These are phyloP conservation scores for Ceratitis capitata DNA, from an alignment of 1,140 invertebrate species.

Conservation along the genomic window DNA sequence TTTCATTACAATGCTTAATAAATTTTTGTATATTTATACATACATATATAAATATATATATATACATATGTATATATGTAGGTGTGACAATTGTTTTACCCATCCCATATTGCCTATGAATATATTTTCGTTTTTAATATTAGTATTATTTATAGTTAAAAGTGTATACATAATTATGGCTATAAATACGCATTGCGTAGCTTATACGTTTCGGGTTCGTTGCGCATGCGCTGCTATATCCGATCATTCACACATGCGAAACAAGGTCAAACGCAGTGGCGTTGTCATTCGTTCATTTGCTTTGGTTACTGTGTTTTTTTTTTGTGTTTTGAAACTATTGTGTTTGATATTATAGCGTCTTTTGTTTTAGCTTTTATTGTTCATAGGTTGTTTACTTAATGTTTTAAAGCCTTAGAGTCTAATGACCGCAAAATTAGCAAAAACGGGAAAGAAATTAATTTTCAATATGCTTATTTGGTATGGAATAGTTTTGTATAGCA, in stretches of 20 bases:
- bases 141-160: neutral
- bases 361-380: neutral
- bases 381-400: neutral
- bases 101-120: neutral
- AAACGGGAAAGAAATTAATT: neutral
- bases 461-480: neutral
- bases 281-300: too few species aligned
- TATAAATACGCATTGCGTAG: too few species aligned
- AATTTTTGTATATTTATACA: too few species aligned
- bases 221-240: neutral
- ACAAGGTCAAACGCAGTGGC: neutral
- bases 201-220: neutral
- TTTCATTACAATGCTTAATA: too few species aligned
- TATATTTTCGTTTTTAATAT: neutral
- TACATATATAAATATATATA: too few species aligned
- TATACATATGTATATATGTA: too few species aligned
- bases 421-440: constrained; percentile 1
- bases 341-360: neutral
- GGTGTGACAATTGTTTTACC: neutral
- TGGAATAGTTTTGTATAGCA: neutral
- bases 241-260: constrained; percentile 2
- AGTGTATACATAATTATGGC: neutral
- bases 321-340: too few species aligned
- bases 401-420: neutral
- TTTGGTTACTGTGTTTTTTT: too few species aligned